Base-by-base conservation (phyloP, 2,113 vertebrate species). In the Protomyctophum bolini region DNA sequence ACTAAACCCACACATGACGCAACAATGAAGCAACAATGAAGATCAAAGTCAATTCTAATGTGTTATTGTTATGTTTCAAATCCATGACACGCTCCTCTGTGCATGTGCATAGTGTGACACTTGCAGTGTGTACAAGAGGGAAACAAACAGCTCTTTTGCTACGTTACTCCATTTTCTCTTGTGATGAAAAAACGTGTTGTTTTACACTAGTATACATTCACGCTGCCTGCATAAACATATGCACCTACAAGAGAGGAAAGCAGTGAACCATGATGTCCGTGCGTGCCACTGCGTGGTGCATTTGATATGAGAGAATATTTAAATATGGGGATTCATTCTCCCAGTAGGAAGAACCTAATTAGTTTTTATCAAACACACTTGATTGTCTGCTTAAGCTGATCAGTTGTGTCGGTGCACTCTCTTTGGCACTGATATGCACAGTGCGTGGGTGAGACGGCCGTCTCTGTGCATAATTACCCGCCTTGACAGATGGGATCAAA, bases 281-380 rank as follows among this genome's bases (percentile, higher is more conserved):
- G 63, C 52, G 29, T 8, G 0, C 41, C n/a, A 51, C 63, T 74
- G 63, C 52, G 29, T 8, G 0, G 47, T 15, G 55, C 63, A 68
- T 75, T 76, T 59, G 77, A 61, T 79, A 66, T 47, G 41, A 72
- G 51, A 63, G 70, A 58, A 41, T 67, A n/a, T 58, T 55, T 58
- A 65, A 79, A 74, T 64, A 52, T 60, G 14, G 62, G 68, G 58
- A 33, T 46, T 58, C 61, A 15, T 56, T 70, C 46, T 63, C 52
- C 66, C 45, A 6, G 29, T 33, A 52, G 63, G 75, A n/a, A 8
- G 7, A 7, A 50, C 6, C 6, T 57, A 2, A 65, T 76, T 68
- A 10, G 6, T 67, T 65, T 70, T 64, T 66, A 57, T 56, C 29
- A 8, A 48, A 51, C 55, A 49, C 6, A 21, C 67, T 15, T 45